Base-by-base conservation (phyloP, 1,140 invertebrate genomes). In the Hestina assimilis region DNA sequence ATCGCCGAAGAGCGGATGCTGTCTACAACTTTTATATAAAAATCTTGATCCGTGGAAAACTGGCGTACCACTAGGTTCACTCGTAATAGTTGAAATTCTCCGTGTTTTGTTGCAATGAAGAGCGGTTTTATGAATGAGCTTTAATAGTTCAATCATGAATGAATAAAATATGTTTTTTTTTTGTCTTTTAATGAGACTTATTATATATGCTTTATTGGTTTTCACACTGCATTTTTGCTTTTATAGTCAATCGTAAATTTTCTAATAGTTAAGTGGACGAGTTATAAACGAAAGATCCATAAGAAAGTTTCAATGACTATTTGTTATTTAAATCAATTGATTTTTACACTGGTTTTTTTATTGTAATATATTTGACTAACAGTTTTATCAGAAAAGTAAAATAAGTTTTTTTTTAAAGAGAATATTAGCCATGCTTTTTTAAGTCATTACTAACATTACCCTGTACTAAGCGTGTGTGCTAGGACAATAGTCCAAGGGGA, bases 1-100 rank as follows among this genome's bases (percentile, higher is more conserved):
- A 77, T 76, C 71, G 61, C 65, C 35, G 64, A 51, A 57, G 77
- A 68, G 68, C 79, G 79, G 83, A 84, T 80, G 75, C 70, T 69
- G 70, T 72, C 66, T 57, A 59, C 62, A 59, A 62, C 60, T 64
- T 65, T 46, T 64, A 65, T 63, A 76, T 77, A 75, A 69, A 74
- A 72, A 78, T 78, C 71, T 75, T 61, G 63, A 68, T 74, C 67
- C 66, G 61, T 69, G 63, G 67, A 77, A 77, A 75, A 74, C 58
- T 66, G 50, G 47, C 59, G 59, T 61, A 58, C 51, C 52, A 23
- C 24, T 41, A 29, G 48, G 59, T 62, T 57, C 50, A 59, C 35
- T 43, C 59, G 62, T 43, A 50, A 50, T 43, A 53, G 43, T 55
- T 66, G 26, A 52, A 47, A 72, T 72, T 65, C 55, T 53, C 55